These are phyloP conservation scores for Phalacrocorax brasilianus DNA, from an alignment of 2,113 vertebrate species.

Conservation along the genomic window DNA sequence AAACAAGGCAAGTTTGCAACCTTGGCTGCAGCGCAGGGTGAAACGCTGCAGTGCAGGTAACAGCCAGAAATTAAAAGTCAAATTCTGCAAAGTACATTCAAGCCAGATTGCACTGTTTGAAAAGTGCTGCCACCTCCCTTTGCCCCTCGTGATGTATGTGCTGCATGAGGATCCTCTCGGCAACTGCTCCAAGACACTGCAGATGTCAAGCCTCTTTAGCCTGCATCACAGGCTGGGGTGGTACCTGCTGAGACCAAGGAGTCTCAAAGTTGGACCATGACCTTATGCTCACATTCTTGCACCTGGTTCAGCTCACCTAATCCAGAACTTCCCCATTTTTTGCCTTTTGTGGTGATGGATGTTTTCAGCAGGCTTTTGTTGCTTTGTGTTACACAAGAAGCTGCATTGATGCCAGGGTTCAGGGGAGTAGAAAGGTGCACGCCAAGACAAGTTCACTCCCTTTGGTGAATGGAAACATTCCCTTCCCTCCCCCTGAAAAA, in stretches of 20 bases:
- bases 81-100: not conserved
- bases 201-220: not conserved
- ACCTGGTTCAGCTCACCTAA: not conserved
- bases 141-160: rapidly evolving
- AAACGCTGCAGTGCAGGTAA: not conserved
- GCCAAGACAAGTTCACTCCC: not conserved
- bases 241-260: not conserved
- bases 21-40: not conserved
- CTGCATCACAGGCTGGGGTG: not conserved
- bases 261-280: not conserved
- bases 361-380: not conserved
- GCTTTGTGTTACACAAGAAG: not conserved
- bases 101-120: not conserved
- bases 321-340: not conserved
- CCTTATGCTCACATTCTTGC: not conserved
- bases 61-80: not conserved
- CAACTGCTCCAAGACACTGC: not conserved
- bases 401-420: not conserved
- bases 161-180: not conserved
- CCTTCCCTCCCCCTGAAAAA: not conserved
- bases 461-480: not conserved
- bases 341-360: not conserved
- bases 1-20: not conserved
- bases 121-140: not conserved
- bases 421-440: not conserved